A percentile compares a stretch with the other conserved stretches of the same genome.
Evolutionary conservation across 2,888 invertebrate species (phyloP).

Genomic region (Drosophila niveifrons): DNA sequence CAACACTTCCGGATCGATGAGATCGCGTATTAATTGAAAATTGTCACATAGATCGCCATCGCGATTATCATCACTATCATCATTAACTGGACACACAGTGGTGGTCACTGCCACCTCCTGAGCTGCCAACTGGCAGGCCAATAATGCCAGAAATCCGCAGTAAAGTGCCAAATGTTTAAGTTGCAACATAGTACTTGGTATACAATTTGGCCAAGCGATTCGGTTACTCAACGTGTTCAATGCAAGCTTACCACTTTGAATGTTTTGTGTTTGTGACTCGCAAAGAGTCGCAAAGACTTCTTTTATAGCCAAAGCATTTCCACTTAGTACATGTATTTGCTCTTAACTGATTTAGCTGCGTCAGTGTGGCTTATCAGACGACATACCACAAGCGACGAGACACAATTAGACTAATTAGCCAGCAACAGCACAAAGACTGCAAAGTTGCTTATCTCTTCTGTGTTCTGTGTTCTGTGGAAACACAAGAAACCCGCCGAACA

Average conservation of each 20-base stretch:
- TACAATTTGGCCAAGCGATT: constrained; percentile 5
- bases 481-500: constrained; percentile 14
- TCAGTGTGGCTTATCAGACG: constrained; percentile 33
- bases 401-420: constrained; percentile 45
- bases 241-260: constrained; percentile 21
- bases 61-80: not conserved
- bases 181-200: constrained; percentile 38
- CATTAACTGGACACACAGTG: not conserved
- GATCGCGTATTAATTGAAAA: constrained; percentile 58
- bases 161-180: constrained; percentile 41
- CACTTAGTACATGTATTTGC: constrained; percentile 44
- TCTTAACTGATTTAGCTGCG: constrained; percentile 34
- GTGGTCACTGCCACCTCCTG: not conserved
- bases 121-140: constrained; percentile 4
- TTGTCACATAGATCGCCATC: constrained; percentile 45
- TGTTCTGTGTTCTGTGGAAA: not conserved
- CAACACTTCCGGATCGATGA: constrained; percentile 47
- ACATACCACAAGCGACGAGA: constrained; percentile 4
- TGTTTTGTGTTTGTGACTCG: constrained; percentile 20
- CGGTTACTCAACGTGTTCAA: constrained; percentile 8
- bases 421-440: constrained; percentile 7
- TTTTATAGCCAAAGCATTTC: constrained; percentile 58
- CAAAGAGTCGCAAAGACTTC: constrained; percentile 17
- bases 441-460: constrained; percentile 31
- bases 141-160: constrained; percentile 22